Conservation (phyloP, 2,888 invertebrate species). For the Sphaerophoria taeniata region DNA sequence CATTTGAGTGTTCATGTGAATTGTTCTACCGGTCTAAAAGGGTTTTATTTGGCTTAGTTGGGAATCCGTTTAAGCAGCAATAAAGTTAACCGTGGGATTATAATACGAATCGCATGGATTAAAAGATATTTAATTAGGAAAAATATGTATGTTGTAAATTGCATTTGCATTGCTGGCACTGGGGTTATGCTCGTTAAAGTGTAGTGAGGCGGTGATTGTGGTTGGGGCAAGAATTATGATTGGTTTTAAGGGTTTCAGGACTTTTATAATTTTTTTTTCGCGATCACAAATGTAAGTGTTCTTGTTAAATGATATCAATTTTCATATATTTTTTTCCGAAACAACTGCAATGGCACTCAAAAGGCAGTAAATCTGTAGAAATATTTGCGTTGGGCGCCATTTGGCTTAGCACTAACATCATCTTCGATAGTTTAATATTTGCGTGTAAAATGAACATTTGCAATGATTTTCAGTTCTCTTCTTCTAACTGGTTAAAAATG, state of each 20-base stretch:
- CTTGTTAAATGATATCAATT: no score
- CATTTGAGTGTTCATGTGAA: conserved; percentile 37
- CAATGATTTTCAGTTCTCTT: no score
- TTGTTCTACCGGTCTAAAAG: conserved; percentile 17
- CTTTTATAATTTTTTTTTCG: no score
- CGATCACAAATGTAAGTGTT: no score
- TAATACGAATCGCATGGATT: conserved; percentile 57
- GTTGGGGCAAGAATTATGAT: not conserved
- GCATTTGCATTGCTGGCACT: conserved; percentile 6
- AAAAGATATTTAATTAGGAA: conserved; percentile 65
- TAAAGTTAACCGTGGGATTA: conserved; percentile 57
- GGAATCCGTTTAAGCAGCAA: conserved; percentile 59
- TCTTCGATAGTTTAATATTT: no score
- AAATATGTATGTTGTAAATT: conserved; percentile 28
- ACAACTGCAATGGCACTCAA: no score
- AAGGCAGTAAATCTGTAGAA: no score
- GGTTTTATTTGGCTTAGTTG: conserved; percentile 35
- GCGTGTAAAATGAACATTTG: no score
- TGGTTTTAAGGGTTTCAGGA: not conserved
- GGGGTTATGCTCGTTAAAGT: not conserved
- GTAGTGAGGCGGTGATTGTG: conserved; percentile 33
- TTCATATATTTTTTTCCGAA: no score
- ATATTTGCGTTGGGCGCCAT: no score
- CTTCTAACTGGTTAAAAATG: no score
- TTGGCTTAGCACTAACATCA: no score